Percentiles rank a stretch among this genome's conserved stretches.
Evolutionary conservation across 2,888 invertebrate species (phyloP).

Genomic region (Acleris holmiana): DNA sequence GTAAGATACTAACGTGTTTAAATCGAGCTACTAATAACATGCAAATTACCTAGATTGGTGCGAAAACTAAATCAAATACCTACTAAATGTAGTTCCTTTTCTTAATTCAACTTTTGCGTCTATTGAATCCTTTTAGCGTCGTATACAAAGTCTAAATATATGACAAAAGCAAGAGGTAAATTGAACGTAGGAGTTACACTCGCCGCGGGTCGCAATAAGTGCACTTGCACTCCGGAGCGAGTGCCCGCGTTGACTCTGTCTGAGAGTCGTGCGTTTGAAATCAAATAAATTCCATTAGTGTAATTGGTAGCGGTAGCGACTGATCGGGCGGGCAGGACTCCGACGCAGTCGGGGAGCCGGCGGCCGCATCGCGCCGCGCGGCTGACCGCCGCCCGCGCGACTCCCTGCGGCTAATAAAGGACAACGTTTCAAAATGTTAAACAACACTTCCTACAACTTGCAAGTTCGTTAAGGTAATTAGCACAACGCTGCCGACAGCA

Average conservation of each 20-base stretch:
- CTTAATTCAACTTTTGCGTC: no score
- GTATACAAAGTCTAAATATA: neutral
- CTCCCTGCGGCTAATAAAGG: constrained; percentile 11
- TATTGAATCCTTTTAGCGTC: neutral
- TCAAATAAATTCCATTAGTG: constrained; percentile 79
- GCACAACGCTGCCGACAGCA: neutral
- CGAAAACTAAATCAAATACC: no score
- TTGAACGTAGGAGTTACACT: constrained; percentile 39
- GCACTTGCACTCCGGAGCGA: constrained; percentile 46
- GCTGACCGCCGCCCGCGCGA: neutral
- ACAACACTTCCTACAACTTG: constrained; percentile 3
- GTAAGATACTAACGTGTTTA: no score
- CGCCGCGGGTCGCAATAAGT: constrained; percentile 45
- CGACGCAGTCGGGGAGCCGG: constrained; percentile 38
- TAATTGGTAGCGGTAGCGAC: constrained; percentile 69
- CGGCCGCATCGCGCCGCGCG: neutral
- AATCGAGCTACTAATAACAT: no score
- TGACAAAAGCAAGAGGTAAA: constrained; percentile 24
- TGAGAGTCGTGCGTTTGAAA: constrained; percentile 56
- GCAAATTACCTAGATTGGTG: no score
- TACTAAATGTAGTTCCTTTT: no score
- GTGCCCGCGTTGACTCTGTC: constrained; percentile 43
- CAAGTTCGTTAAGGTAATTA: constrained; percentile 5
- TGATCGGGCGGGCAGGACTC: constrained; percentile 52
- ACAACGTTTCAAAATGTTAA: neutral